Evolutionary conservation across 92 coral and sea anemone species (phyloP), one percentile per base, ranked within the genome.

Genomic region (Micromussa lordhowensis): DNA sequence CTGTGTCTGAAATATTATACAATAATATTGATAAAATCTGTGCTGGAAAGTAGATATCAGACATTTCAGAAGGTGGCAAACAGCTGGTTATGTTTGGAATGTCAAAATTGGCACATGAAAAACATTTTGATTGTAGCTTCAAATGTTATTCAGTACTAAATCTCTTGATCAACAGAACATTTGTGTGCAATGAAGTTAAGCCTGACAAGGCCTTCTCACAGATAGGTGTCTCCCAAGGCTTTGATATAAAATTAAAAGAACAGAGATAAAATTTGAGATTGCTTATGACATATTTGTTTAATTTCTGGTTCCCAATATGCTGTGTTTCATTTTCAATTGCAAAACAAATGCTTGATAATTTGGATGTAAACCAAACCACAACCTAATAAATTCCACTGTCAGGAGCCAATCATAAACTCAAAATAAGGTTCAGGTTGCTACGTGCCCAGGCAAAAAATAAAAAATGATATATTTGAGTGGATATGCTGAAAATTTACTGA

Each of bases 11-110:
- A 73, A 70, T 19, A 44, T 44, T 44, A 44, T 44, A 61, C n/a
- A n/a, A 16, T 34, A 21, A 72, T 29, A 31, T 6, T 73, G 53
- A 32, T 24, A 73, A n/a, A 35, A 18, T 73, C 78, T 22, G 53
- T 35, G 78, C 26, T 73, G 35, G 78, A 73, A 68, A n/a, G 31
- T 68, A 68, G 28, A 17, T 36, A 32, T 72, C 12, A 34, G 13
- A 28, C 11, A 66, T 12, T 18, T 11, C 18, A 72, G 77, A 72
- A 17, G 16, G 71, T 66, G 16, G 26, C n/a, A 28, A 73, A 73
- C 77, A 72, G 40, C 36, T 36, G 53, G 78, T 5, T 35, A 73
- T 73, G 78, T 34, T 73, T 34, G 78, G 78, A 73, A 73, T 73
- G 28, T 73, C 51, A 19, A 17, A 35, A 73, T 12, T 34, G 26